Conservation (phyloP, 2,113 vertebrate species). For the Lipotes vexillifer region DNA sequence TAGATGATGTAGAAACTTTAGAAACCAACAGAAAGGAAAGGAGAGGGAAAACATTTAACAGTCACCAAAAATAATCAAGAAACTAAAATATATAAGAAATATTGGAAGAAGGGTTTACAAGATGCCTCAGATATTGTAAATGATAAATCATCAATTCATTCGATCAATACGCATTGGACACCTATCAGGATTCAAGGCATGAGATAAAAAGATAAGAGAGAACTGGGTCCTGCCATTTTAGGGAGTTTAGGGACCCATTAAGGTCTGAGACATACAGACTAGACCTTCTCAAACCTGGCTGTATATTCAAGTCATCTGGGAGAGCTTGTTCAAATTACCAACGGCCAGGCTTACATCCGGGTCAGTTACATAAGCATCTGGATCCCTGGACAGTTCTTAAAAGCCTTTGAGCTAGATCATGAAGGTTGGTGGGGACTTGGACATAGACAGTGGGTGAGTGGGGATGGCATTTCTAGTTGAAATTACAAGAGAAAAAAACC, state of each 20-base stretch:
- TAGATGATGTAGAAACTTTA: not conserved
- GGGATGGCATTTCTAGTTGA: not conserved
- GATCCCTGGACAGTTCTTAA: not conserved
- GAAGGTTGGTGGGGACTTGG: not conserved
- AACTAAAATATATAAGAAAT: not conserved
- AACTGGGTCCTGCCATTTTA: not conserved
- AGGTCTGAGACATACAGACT: not conserved
- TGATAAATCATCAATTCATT: not conserved
- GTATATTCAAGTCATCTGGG: not conserved
- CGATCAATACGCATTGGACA: not conserved
- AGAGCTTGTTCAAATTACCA: not conserved
- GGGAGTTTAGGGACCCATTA: not conserved
- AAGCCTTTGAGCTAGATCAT: not conserved
- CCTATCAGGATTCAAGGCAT: not conserved
- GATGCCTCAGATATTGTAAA: not conserved
- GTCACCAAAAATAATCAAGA: not conserved
- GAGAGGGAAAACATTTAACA: not conserved
- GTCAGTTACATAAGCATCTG: not conserved
- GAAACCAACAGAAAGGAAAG: not conserved
- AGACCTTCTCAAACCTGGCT: not conserved
- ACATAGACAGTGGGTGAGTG: rapidly evolving
- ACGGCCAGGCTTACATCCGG: not conserved
- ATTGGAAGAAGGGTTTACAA: not conserved
- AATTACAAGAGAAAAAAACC: not conserved
- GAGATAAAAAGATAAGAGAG: not conserved